Conservation (phyloP, 2,888 invertebrate genomes). For the Automeris io region DNA sequence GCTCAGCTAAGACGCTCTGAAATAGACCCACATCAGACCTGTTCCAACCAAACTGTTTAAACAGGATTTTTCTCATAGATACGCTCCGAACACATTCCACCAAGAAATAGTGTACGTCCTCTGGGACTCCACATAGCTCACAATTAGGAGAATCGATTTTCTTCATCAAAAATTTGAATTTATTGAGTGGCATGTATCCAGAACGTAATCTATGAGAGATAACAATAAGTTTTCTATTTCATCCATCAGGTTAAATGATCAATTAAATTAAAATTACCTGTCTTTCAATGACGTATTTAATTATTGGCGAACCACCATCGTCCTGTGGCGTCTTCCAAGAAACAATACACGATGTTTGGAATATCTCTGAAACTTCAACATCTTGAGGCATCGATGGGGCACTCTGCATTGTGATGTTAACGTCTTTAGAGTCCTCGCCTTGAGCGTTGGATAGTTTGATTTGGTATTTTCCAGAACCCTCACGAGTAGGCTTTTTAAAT, state of each 20-base stretch:
- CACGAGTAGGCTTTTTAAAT: constrained; percentile 92
- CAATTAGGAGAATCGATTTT: too few relatives aligned
- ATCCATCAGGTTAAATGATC: background rate
- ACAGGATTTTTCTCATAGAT: too few relatives aligned
- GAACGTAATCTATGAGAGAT: too few relatives aligned
- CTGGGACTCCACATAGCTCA: too few relatives aligned
- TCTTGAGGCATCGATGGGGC: constrained; percentile 92
- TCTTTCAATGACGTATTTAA: constrained; percentile 93
- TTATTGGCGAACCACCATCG: constrained; percentile 91
- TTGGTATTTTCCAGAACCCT: constrained; percentile 93
- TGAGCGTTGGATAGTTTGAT: constrained; percentile 95
- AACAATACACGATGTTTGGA: constrained; percentile 91
- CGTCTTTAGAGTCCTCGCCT: constrained; percentile 92
- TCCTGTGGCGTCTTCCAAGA: constrained; percentile 91
- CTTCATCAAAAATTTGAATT: too few relatives aligned
- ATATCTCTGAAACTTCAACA: constrained; percentile 90
- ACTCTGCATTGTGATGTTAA: constrained; percentile 90
- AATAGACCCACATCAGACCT: too few relatives aligned
- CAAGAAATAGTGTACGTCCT: too few relatives aligned
- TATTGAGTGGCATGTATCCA: too few relatives aligned
- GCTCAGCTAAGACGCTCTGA: too few relatives aligned
- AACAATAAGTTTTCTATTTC: too few relatives aligned
- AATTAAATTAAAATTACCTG: constrained; percentile 45
- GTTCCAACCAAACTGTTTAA: too few relatives aligned
- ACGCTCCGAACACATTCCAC: too few relatives aligned